Base-by-base conservation (phyloP, 2,888 invertebrate genomes). In the Entomobrya multifasciata region DNA sequence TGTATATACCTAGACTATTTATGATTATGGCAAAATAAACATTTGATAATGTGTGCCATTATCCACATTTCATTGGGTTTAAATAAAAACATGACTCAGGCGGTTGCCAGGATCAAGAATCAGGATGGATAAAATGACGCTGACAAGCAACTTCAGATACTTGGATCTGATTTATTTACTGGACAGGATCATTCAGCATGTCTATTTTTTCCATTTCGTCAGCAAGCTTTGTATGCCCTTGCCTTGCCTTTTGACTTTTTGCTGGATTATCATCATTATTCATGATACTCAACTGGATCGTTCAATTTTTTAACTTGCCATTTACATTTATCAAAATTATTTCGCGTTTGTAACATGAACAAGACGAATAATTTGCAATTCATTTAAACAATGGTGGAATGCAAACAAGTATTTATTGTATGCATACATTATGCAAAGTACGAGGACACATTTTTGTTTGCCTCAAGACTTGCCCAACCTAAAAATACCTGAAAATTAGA, bases 71-170 rank as follows among this genome's bases (percentile, higher is more conserved):
- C 25, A 57, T 57, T 57, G 55, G 20, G 47, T 62, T 62, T 78
- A 78, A 78, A 78, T 78, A 78, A 78, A 78, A 78, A 47, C 44
- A 62, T 78, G 78, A 78, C 10, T 78, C 78, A 78, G 49, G 4
- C 30, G 20, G 11, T 8, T 6, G 36, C 41, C 41, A 67, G 20
- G 2, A 67, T 67, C n/a, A n/a, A 49, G 49, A 3, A 49, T 49
- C 5, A 49, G 5, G 13, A 15, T n/a, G 13, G 3, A 49, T 15
- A 13, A n/a, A 8, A 49, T 5, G 2, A 49, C 8, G 5, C 13
- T n/a, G 13, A 15, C 2, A 15, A 49, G 3, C 13, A 49, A 67
- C 11, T 15, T 17, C n/a, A n/a, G n/a, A n/a, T n/a, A n/a, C n/a
- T n/a, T 36, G 36, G 8, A 8, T 62, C 36, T 77, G 62, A 78